These are phyloP conservation scores for Latrodectus elegans DNA, from an alignment of 2,888 invertebrate species.

Conservation along the genomic window DNA sequence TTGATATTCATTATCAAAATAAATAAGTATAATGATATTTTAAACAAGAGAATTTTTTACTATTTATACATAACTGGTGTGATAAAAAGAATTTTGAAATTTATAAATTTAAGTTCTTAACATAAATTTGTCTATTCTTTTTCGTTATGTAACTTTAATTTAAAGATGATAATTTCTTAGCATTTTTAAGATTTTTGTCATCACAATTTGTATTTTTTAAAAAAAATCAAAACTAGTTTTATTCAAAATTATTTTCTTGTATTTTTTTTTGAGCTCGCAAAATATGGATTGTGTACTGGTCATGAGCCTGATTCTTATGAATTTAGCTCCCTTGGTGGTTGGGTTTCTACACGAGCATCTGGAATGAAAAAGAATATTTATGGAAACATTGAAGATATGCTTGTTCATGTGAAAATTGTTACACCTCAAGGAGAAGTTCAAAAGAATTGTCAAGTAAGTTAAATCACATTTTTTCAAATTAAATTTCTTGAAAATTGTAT, in stretches of 20 bases:
- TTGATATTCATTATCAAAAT: no score
- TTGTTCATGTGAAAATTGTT: slow-evolving; percentile 92
- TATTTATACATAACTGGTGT: no score
- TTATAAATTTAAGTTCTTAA: no score
- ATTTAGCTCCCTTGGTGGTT: slow-evolving; percentile 93
- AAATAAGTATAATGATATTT: no score
- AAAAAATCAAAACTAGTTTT: not conserved
- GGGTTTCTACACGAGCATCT: slow-evolving; percentile 97
- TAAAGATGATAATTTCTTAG: no score
- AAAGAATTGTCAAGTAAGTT: slow-evolving; percentile 81
- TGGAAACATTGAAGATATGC: slow-evolving; percentile 96
- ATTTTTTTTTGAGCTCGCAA: slow-evolving; percentile 78
- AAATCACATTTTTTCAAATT: no score
- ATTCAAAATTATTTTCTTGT: not conserved
- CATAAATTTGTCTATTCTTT: no score
- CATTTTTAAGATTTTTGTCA: no score
- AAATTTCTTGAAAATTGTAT: no score
- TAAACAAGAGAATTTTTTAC: no score
- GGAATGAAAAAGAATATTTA: slow-evolving; percentile 99
- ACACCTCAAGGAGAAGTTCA: slow-evolving; percentile 89
- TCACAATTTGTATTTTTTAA: not conserved
- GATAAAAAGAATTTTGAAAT: no score
- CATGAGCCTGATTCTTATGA: slow-evolving; percentile 99
- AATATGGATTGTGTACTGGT: slow-evolving; percentile 89
- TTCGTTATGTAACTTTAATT: no score